Percentiles rank a stretch among this genome's conserved stretches.
phyloP scores from a whole-genome alignment of 1,140 invertebrate species.

The Brachionus koreanus region DNA sequence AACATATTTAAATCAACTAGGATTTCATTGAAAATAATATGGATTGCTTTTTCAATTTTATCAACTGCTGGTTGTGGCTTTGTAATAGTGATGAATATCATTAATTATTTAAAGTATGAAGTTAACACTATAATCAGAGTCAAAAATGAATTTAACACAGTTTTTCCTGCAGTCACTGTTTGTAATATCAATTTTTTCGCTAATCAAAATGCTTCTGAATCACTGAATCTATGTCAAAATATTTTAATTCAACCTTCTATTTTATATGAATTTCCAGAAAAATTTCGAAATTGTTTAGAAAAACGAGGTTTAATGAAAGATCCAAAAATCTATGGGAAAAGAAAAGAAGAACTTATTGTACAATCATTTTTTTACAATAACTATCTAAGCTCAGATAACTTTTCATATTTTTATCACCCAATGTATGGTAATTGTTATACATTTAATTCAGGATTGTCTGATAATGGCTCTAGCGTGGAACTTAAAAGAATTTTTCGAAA shows the following conservation, averaged over 20 bases:
- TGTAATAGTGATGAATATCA: not conserved
- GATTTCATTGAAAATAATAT: not conserved
- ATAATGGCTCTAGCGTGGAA: no score
- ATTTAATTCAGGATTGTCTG: no score
- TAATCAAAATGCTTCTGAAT: not conserved
- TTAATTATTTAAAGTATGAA: not conserved
- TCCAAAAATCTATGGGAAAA: not conserved
- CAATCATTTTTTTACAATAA: not conserved
- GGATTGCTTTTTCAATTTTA: not conserved
- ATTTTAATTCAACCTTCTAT: not conserved
- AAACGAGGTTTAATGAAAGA: not conserved
- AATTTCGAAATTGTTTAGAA: not conserved
- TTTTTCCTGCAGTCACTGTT: not conserved
- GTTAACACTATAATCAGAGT: not conserved
- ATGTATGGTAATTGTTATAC: no score
- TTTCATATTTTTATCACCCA: not conserved
- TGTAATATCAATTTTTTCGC: constrained; percentile 24
- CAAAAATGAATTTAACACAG: not conserved
- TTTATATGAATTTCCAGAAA: not conserved
- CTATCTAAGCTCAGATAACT: not conserved
- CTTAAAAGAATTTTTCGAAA: no score
- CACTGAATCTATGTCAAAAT: not conserved
- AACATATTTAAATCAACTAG: not conserved
- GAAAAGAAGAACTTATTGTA: not conserved
- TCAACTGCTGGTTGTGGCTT: not conserved